Conservation (phyloP, 2,888 invertebrate genomes). For the Drosophila mimica region DNA sequence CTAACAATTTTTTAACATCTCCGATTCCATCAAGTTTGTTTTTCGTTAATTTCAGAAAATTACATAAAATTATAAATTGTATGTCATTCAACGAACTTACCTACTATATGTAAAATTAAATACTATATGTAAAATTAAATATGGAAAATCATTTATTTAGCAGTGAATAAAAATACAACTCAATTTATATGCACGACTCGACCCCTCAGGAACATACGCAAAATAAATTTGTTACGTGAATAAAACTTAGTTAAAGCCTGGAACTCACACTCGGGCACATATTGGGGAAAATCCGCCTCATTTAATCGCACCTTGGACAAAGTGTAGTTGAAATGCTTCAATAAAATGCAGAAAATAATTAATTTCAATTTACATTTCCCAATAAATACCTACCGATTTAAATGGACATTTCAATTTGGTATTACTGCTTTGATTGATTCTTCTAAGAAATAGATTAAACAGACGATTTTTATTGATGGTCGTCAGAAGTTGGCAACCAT, state of each 20-base stretch:
- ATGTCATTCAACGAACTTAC: no score
- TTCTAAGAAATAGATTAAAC: slow-evolving; percentile 18
- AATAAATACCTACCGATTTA: slow-evolving; percentile 30
- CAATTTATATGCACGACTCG: not conserved
- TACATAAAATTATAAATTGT: not conserved
- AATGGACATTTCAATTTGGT: slow-evolving; percentile 40
- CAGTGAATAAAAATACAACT: not conserved
- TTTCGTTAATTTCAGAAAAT: not conserved
- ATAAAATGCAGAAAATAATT: not conserved
- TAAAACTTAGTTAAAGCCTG: slow-evolving; percentile 5
- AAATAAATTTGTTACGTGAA: not conserved
- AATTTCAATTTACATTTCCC: not conserved
- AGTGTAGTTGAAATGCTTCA: slow-evolving; percentile 36
- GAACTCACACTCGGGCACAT: slow-evolving; percentile 29
- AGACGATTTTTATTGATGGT: slow-evolving; percentile 37
- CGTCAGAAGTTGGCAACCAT: slow-evolving; percentile 35
- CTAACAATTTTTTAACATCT: not conserved
- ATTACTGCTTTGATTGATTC: slow-evolving; percentile 21
- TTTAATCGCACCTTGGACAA: slow-evolving; percentile 19
- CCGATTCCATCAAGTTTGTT: not conserved
- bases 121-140: not conserved
- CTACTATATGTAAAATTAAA: not conserved
- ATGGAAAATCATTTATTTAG: not conserved
- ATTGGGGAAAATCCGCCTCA: slow-evolving; percentile 27
- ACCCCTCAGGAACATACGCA: not conserved